A percentile compares a stretch with the other conserved stretches of the same genome.
Conservation (phyloP, 2,888 invertebrate genomes). For the Chouioia cunea region DNA sequence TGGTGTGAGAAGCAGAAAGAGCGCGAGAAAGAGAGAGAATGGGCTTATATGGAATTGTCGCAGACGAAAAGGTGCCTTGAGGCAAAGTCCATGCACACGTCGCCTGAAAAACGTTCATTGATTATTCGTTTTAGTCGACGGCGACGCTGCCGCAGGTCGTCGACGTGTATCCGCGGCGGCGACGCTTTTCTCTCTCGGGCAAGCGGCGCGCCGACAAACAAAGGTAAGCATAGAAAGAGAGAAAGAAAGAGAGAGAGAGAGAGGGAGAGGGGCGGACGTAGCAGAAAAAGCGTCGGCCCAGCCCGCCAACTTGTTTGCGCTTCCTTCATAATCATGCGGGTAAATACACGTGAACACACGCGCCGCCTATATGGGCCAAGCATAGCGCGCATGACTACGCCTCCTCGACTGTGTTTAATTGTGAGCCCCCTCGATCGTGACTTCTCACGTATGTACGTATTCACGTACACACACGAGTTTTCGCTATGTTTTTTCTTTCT, state of each 20-base stretch:
- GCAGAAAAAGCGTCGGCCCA: constrained; percentile 22
- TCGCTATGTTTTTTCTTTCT: too few relatives aligned
- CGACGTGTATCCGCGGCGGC: too few relatives aligned
- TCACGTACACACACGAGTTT: too few relatives aligned
- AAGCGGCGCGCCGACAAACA: constrained; percentile 17
- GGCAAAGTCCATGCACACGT: constrained; percentile 1
- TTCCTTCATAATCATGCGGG: constrained; percentile 53
- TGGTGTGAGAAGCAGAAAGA: neutral
- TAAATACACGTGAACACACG: constrained; percentile 31
- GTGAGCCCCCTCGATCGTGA: constrained; percentile 59
- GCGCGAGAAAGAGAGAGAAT: too few relatives aligned
- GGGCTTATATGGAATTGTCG: constrained; percentile 25
- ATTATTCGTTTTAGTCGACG: constrained; percentile 15
- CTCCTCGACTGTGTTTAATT: constrained; percentile 48
- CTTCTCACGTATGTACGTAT: constrained; percentile 63
- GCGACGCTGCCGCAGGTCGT: neutral
- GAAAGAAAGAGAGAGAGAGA: constrained; percentile 2
- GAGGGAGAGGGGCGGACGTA: neutral
- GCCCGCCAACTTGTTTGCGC: constrained; percentile 51
- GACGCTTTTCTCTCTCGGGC: constrained; percentile 29
- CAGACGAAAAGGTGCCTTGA: constrained; percentile 21
- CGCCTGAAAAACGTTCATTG: constrained; percentile 30
- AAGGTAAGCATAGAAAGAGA: neutral
- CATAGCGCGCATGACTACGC: neutral
- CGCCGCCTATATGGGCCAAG: neutral